phyloP scores from a whole-genome alignment of 1,140 invertebrate species.

The silkworm (Bombyx mori) region DNA sequence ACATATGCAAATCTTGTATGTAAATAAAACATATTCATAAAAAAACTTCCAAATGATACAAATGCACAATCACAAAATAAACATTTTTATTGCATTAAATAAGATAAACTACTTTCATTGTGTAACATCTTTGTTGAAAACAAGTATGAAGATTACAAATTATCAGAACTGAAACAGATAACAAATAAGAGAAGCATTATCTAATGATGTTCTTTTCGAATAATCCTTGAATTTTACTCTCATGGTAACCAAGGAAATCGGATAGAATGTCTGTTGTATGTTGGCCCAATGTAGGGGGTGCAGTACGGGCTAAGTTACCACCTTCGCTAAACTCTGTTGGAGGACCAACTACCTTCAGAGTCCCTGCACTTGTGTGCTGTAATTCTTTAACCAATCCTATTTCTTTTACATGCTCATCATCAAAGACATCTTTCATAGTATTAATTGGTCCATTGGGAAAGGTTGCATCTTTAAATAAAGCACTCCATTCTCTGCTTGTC shows the following conservation, averaged over 20 bases:
- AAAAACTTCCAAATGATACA: too few species aligned
- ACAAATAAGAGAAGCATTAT: conserved; percentile 12
- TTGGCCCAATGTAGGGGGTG: conserved; percentile 90
- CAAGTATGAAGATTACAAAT: too few species aligned
- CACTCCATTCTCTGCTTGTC: conserved; percentile 83
- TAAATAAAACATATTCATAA: too few species aligned
- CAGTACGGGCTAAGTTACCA: conserved; percentile 76
- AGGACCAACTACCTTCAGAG: conserved; percentile 87
- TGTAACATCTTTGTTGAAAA: too few species aligned
- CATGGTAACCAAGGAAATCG: conserved; percentile 78
- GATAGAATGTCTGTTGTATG: conserved; percentile 86
- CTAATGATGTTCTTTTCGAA: conserved; percentile 36
- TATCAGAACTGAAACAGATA: too few species aligned
- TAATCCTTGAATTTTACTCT: conserved; percentile 74
- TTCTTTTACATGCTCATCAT: conserved; percentile 86
- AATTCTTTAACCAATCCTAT: conserved; percentile 85
- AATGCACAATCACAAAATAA: too few species aligned
- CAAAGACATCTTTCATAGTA: conserved; percentile 86
- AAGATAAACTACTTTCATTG: too few species aligned
- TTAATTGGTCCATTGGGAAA: conserved; percentile 95
- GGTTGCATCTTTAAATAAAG: conserved; percentile 78
- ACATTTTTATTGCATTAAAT: too few species aligned
- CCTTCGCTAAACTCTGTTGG: conserved; percentile 85
- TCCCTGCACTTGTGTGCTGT: conserved; percentile 79
- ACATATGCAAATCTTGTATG: too few species aligned